phyloP scores from a whole-genome alignment of 2,113 vertebrate species.

The Hyaena hyaena region DNA sequence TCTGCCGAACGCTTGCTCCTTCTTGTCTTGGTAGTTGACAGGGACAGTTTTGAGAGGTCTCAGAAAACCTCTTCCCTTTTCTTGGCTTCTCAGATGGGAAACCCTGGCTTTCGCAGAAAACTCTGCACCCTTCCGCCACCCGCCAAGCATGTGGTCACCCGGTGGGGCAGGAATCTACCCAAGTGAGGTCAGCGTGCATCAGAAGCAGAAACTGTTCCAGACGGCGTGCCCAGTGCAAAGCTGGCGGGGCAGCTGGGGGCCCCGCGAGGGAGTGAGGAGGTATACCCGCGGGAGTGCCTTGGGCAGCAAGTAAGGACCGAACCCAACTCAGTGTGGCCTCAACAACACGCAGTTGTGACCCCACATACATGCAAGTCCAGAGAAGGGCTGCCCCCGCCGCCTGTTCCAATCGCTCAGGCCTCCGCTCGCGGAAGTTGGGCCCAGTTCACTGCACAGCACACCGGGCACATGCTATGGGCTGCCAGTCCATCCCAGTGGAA shows the following conservation, averaged over 20 bases:
- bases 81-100: not conserved
- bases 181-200: not conserved
- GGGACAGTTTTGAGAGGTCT: not conserved
- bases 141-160: conserved; percentile 42
- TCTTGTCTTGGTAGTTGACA: not conserved
- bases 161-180: not conserved
- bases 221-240: not conserved
- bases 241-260: not conserved
- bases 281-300: not conserved
- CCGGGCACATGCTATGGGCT: accelerated
- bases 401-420: not conserved
- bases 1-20: not conserved
- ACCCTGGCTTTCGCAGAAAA: not conserved
- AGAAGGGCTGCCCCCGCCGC: not conserved
- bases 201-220: not conserved
- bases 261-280: not conserved
- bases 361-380: not conserved
- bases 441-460: not conserved
- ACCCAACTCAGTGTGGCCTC: not conserved
- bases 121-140: not conserved
- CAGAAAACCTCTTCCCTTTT: not conserved
- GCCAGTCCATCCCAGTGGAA: not conserved
- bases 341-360: not conserved
- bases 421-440: not conserved
- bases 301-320: not conserved